Percentiles rank a stretch among this genome's conserved stretches.
Evolutionary conservation across 2,113 vertebrate species (phyloP).

Genomic region (Misgurnus anguillicaudatus): DNA sequence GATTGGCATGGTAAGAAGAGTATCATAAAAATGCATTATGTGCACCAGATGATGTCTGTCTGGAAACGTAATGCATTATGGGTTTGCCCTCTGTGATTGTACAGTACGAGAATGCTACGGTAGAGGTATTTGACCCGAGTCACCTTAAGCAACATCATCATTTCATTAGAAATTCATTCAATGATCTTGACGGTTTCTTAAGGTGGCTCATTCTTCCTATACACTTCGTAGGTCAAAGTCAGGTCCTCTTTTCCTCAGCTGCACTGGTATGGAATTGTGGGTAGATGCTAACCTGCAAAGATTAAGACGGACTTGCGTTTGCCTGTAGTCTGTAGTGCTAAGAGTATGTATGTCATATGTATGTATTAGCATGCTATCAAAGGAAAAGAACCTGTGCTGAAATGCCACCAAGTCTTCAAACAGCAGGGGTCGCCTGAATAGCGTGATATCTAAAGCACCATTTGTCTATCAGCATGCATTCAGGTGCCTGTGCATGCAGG

Average conservation of each 20-base stretch:
- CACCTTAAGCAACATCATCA: constrained; percentile 6
- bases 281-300: constrained; percentile 16
- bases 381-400: constrained; percentile 5
- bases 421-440: not conserved
- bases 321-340: constrained; percentile 12
- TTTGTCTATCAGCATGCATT: constrained; percentile 41
- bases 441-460: not conserved
- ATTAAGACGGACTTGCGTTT: constrained; percentile 10
- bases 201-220: constrained; percentile 5
- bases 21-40: constrained; percentile 5
- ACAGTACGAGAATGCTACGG: not conserved
- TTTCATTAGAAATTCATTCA: not conserved
- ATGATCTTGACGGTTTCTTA: constrained; percentile 36
- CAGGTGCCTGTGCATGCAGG: constrained; percentile 31
- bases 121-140: constrained; percentile 18
- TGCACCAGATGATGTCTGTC: constrained; percentile 4
- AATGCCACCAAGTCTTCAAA: constrained; percentile 3
- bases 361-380: constrained; percentile 20
- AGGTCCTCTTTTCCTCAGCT: constrained; percentile 4
- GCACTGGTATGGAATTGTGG: constrained; percentile 28
- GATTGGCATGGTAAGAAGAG: constrained; percentile 7
- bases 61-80: constrained; percentile 36
- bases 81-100: constrained; percentile 19
- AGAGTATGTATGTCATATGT: constrained; percentile 5
- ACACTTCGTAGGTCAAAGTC: constrained; percentile 7